These are phyloP conservation scores for Podilymbus podiceps DNA, from an alignment of 2,113 vertebrate species.

Conservation along the genomic window DNA sequence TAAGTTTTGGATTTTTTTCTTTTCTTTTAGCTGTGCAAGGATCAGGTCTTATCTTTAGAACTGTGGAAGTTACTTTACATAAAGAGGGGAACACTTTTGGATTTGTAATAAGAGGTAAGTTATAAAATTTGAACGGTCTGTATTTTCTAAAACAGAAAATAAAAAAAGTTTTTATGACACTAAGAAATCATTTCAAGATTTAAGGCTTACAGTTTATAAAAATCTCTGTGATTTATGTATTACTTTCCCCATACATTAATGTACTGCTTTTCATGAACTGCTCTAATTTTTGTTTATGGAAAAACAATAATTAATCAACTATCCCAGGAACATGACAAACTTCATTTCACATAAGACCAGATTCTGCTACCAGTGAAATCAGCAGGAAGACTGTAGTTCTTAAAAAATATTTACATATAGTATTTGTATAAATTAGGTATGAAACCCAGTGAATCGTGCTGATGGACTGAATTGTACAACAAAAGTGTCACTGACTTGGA, in stretches of 20 bases:
- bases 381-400: neutral
- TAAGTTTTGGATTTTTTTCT: neutral
- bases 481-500: neutral
- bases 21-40: slow-evolving; percentile 85
- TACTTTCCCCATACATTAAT: neutral
- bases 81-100: slow-evolving; percentile 98
- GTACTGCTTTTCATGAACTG: neutral
- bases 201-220: neutral
- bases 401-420: neutral
- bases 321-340: neutral
- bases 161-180: neutral
- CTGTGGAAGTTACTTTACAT: slow-evolving; percentile 94
- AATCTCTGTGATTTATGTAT: neutral
- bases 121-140: neutral
- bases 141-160: neutral
- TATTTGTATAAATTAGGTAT: neutral
- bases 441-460: neutral
- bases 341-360: neutral
- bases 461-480: neutral
- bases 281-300: neutral
- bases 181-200: neutral
- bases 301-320: neutral
- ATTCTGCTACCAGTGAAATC: neutral
- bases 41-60: slow-evolving; percentile 93
- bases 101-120: slow-evolving; percentile 95